Conservation (phyloP, 2,113 vertebrate species). For the Hucho hucho region DNA sequence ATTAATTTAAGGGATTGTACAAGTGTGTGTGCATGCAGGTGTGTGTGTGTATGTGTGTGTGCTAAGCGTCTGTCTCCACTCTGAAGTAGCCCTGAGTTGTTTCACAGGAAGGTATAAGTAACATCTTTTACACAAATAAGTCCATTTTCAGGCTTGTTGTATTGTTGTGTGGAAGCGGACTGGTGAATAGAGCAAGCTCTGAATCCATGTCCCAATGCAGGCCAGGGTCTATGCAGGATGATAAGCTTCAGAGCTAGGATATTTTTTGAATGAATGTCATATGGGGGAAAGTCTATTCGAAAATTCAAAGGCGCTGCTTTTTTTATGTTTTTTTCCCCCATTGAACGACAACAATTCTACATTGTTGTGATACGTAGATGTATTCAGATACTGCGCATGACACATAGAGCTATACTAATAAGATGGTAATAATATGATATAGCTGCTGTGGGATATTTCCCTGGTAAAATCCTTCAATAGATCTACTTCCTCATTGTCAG, state of each 20-base stretch:
- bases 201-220: neutral
- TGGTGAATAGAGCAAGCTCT: neutral
- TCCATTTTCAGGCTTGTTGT: neutral
- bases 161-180: neutral
- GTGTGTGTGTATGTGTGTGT: neutral
- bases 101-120: neutral
- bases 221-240: neutral
- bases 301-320: neutral
- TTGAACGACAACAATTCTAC: constrained; percentile 9
- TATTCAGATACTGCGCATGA: constrained; percentile 11
- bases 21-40: neutral
- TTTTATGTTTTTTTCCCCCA: no score
- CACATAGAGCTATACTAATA: constrained; percentile 26
- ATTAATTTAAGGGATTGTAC: constrained; percentile 1
- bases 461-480: constrained; percentile 45
- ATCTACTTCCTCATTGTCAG: constrained; percentile 51
- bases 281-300: neutral
- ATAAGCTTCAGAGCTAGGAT: neutral
- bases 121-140: neutral
- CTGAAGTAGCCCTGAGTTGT: neutral
- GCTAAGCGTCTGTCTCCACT: neutral
- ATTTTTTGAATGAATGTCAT: neutral
- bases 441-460: constrained; percentile 47
- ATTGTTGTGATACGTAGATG: neutral
- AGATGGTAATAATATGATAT: constrained; percentile 47